phyloP scores from a whole-genome alignment of 2,888 invertebrate genomes.

The Eubasilissa splendida region DNA sequence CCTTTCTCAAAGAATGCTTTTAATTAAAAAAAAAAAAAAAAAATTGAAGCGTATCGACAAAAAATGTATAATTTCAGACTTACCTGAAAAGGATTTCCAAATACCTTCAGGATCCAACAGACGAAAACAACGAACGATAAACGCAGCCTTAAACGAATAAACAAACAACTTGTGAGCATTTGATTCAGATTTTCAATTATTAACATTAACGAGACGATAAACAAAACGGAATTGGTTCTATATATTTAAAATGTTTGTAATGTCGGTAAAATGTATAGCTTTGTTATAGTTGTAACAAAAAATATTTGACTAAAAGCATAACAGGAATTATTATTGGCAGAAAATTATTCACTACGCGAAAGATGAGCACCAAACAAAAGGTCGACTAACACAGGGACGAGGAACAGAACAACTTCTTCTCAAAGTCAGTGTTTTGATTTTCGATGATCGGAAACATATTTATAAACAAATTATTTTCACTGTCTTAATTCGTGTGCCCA shows the following conservation, averaged over 20 bases:
- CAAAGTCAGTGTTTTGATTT: neutral
- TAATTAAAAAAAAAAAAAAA: no score
- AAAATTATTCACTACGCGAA: conserved; percentile 20
- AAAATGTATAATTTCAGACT: no score
- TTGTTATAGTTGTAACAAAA: conserved; percentile 39
- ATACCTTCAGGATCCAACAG: no score
- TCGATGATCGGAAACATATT: conserved; percentile 17
- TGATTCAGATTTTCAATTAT: no score
- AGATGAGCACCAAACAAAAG: neutral
- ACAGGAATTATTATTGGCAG: conserved; percentile 23
- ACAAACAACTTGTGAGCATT: no score
- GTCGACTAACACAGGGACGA: neutral
- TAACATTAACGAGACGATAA: neutral
- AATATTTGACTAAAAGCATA: conserved; percentile 50
- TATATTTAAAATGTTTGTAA: neutral
- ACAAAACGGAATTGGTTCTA: conserved; percentile 27
- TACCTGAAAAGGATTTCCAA: no score
- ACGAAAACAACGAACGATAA: no score
- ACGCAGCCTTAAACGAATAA: no score
- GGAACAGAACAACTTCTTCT: neutral
- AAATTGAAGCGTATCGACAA: no score
- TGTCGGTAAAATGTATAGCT: conserved; percentile 4
- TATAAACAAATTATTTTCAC: conserved; percentile 11
- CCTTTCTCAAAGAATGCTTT: no score
- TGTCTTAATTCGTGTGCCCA: neutral